A percentile compares a stretch with the other conserved stretches of the same genome.
Conservation (phyloP, 2,113 vertebrate species). For the Lophotis ruficrista region DNA sequence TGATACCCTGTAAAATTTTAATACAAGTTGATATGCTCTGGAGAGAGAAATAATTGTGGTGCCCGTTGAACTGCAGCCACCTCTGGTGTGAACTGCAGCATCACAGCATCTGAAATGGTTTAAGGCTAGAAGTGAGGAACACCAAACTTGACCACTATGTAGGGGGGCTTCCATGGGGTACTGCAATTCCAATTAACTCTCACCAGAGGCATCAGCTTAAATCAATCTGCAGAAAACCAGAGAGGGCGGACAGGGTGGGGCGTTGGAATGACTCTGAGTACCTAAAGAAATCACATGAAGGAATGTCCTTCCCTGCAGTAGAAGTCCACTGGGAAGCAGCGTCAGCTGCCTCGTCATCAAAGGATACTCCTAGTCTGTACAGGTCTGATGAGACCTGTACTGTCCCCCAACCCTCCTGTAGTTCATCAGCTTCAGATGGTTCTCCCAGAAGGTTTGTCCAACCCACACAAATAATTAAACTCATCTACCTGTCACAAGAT, state of each 20-base stretch:
- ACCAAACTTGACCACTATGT: accelerated
- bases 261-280: not conserved
- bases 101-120: not conserved
- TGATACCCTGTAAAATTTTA: not conserved
- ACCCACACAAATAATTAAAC: not conserved
- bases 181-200: not conserved
- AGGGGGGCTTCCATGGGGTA: not conserved
- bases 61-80: not conserved
- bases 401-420: not conserved
- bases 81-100: not conserved
- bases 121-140: not conserved
- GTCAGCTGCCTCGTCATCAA: not conserved
- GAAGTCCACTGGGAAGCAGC: not conserved
- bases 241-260: not conserved
- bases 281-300: not conserved
- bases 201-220: not conserved
- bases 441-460: not conserved
- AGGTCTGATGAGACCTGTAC: not conserved
- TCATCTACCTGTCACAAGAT: not conserved
- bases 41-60: not conserved
- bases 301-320: not conserved
- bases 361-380: not conserved
- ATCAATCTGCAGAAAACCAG: not conserved
- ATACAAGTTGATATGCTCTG: not conserved
- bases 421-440: not conserved